phyloP scores from a whole-genome alignment of 2,113 vertebrate genomes.

The Seriola quinqueradiata region DNA sequence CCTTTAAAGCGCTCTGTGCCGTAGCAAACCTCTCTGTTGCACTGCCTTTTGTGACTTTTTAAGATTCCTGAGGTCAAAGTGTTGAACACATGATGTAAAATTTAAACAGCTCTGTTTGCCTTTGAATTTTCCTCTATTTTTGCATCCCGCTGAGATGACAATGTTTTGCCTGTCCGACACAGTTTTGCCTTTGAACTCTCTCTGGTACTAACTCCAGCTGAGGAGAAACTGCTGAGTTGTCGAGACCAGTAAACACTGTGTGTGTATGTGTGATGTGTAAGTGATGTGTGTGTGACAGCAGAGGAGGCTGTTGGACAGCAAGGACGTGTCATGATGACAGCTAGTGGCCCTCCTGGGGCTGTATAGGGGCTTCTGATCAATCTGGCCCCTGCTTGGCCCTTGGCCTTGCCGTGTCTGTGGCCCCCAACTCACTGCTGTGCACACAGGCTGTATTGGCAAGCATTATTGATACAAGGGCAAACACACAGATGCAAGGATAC shows the following conservation, averaged over 20 bases:
- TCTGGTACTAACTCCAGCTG: constrained; percentile 37
- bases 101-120: constrained; percentile 40
- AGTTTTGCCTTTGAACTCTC: constrained; percentile 64
- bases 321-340: constrained; percentile 73
- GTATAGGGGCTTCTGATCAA: constrained; percentile 65
- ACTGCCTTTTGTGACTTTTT: constrained; percentile 26
- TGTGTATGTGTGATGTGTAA: constrained; percentile 33
- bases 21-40: constrained; percentile 7
- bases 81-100: constrained; percentile 23
- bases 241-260: constrained; percentile 31
- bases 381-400: constrained; percentile 66
- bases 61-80: constrained; percentile 21
- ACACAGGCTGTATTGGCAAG: constrained; percentile 27
- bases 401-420: constrained; percentile 43
- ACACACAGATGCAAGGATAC: constrained; percentile 37
- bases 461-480: constrained; percentile 59
- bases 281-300: constrained; percentile 66
- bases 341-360: constrained; percentile 71
- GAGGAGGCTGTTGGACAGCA: constrained; percentile 70
- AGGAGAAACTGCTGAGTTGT: constrained; percentile 73
- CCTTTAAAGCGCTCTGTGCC: constrained; percentile 9
- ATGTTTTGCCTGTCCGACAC: constrained; percentile 38
- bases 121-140: constrained; percentile 22
- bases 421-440: constrained; percentile 30
- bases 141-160: constrained; percentile 45